Conservation (phyloP, 1,140 invertebrate genomes). For the Papilio glaucus region DNA sequence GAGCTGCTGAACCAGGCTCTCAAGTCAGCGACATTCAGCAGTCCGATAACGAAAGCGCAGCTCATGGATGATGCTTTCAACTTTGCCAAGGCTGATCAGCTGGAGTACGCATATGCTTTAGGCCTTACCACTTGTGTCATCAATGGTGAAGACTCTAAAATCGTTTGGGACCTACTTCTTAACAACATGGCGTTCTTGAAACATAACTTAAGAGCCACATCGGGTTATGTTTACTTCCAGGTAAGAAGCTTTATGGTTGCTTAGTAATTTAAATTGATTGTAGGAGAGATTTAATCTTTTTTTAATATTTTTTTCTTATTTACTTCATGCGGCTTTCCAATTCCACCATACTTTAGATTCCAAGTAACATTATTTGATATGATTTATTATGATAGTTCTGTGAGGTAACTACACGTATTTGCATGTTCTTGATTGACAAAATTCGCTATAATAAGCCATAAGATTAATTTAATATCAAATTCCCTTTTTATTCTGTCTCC, state of each 20-base stretch:
- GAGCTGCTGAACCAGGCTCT: constrained; percentile 84
- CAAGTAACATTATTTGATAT: too few relatives aligned
- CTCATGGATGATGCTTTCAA: constrained; percentile 93
- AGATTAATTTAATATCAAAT: not conserved
- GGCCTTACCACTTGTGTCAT: constrained; percentile 86
- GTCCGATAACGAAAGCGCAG: constrained; percentile 88
- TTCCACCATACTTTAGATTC: too few relatives aligned
- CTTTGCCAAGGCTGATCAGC: constrained; percentile 85
- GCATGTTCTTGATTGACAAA: too few relatives aligned
- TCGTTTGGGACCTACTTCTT: constrained; percentile 84
- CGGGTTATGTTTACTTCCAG: constrained; percentile 72
- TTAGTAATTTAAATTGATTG: too few relatives aligned
- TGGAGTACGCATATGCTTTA: constrained; percentile 85
- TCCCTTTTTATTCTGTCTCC: not conserved
- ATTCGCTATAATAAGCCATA: too few relatives aligned
- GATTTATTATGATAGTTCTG: too few relatives aligned
- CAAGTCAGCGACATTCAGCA: constrained; percentile 55
- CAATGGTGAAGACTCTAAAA: constrained; percentile 84
- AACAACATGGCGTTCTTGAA: constrained; percentile 81
- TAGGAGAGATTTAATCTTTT: too few relatives aligned
- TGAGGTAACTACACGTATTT: too few relatives aligned
- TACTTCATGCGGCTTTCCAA: too few relatives aligned
- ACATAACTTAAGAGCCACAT: constrained; percentile 61
- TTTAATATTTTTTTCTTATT: too few relatives aligned
- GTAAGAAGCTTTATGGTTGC: constrained; percentile 47